Conservation (phyloP, 2,888 invertebrate species). For the Folsomia manolachei region DNA sequence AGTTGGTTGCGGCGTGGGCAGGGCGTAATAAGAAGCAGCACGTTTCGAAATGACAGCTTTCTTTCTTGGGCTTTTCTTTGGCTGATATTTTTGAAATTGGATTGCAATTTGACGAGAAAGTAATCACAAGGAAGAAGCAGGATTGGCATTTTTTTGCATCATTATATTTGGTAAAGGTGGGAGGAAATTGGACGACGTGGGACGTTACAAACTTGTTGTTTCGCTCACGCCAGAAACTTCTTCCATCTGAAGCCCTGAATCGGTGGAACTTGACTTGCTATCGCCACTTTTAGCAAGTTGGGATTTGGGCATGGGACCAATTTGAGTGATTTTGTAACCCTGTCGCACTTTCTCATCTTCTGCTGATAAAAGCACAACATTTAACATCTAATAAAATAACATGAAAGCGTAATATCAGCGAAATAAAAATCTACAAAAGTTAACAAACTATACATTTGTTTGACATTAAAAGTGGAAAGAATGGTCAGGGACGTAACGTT, state of each 20-base stretch:
- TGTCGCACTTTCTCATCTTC: neutral
- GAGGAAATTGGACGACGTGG: neutral
- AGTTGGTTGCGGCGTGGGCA: neutral
- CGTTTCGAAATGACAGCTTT: neutral
- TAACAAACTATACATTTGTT: too few species aligned
- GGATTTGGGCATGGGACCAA: neutral
- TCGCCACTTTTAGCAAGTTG: neutral
- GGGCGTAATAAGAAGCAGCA: neutral
- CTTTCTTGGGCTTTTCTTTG: neutral
- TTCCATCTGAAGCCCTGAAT: constrained; percentile 17
- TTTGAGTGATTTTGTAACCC: neutral
- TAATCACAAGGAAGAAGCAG: neutral
- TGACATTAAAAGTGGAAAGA: too few species aligned
- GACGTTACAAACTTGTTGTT: constrained; percentile 15
- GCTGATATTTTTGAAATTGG: neutral
- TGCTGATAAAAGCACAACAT: constrained; percentile 9
- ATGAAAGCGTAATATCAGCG: too few species aligned
- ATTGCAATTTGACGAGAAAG: neutral
- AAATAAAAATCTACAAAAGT: too few species aligned
- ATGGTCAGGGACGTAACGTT: too few species aligned
- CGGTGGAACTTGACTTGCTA: constrained; percentile 12
- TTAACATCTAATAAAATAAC: too few species aligned
- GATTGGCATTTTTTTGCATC: neutral
- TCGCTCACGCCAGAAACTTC: constrained; percentile 10
- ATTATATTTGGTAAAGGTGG: neutral